A percentile compares a stretch with the other conserved stretches of the same genome.
These are phyloP conservation scores for Heteropelma amictum DNA, from an alignment of 2,888 invertebrate species.

Conservation along the genomic window DNA sequence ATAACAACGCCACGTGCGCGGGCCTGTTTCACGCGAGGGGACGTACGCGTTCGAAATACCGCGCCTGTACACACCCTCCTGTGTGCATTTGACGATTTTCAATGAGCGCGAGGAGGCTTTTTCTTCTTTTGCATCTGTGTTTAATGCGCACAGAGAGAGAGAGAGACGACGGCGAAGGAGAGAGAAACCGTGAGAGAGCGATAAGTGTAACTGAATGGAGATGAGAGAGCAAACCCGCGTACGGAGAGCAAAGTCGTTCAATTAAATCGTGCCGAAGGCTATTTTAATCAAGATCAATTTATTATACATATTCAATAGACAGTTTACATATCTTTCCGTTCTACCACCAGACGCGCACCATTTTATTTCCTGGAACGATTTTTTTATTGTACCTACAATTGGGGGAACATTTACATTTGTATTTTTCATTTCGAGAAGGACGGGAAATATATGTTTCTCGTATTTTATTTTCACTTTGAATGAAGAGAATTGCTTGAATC, in stretches of 20 bases:
- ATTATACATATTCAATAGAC: conserved; percentile 31
- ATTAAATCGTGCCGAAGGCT: conserved; percentile 53
- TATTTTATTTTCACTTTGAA: too few relatives aligned
- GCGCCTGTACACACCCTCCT: background rate
- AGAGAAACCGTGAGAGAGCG: background rate
- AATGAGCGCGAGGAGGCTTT: background rate
- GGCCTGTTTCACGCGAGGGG: conserved; percentile 46
- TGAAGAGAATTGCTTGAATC: too few relatives aligned
- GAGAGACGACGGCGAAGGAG: background rate
- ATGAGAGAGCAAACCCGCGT: conserved; percentile 35
- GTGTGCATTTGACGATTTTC: conserved; percentile 19
- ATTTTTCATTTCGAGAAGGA: too few relatives aligned
- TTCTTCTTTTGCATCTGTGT: too few relatives aligned
- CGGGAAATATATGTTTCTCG: too few relatives aligned
- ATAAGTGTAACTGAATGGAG: conserved; percentile 5
- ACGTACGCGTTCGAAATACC: background rate
- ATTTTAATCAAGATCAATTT: conserved; percentile 52
- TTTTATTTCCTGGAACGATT: background rate
- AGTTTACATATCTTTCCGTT: background rate
- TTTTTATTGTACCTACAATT: too few relatives aligned
- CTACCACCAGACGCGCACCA: background rate
- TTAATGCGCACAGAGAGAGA: background rate
- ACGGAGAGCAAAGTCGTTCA: conserved; percentile 31
- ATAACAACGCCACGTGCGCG: conserved; percentile 70
- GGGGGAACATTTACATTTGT: too few relatives aligned